Conservation (phyloP, 2,797 vertebrate species). For the Alfaro cultratus region DNA sequence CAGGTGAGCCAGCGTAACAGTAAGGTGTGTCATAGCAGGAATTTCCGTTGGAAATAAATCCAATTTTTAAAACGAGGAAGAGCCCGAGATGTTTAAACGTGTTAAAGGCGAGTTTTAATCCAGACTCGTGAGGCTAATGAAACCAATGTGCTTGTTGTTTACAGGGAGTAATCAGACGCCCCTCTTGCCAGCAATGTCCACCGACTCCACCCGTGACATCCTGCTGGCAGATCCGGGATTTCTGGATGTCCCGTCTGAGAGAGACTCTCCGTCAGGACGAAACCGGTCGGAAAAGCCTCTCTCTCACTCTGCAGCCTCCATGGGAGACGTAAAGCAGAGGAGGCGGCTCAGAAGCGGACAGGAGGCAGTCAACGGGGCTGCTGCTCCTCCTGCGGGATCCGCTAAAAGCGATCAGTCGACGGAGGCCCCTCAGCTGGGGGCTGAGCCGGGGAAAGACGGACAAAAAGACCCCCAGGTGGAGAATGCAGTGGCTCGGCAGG, state of each 20-base stretch:
- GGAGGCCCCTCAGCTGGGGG: not conserved
- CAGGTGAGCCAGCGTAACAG: slow-evolving; percentile 36
- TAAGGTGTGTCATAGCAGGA: slow-evolving; percentile 23
- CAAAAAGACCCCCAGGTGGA: not conserved
- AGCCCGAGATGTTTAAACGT: accelerated
- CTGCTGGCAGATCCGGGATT: slow-evolving; percentile 83
- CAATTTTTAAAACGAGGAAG: not conserved
- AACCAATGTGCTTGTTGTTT: not conserved
- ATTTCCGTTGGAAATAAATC: not conserved
- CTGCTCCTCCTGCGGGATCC: not conserved
- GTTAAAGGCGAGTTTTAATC: slow-evolving; percentile 24
- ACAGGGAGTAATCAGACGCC: not conserved
- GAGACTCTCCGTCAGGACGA: slow-evolving; percentile 16
- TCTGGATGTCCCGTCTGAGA: slow-evolving; percentile 55
- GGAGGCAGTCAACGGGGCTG: not conserved
- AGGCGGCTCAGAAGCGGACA: slow-evolving; percentile 1
- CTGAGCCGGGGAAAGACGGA: not conserved
- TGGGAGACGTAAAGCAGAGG: slow-evolving; percentile 13
- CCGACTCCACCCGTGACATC: slow-evolving; percentile 82
- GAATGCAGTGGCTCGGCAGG: not conserved
- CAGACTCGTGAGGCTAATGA: not conserved
- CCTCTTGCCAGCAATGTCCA: slow-evolving; percentile 71
- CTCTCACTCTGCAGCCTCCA: slow-evolving; percentile 6
- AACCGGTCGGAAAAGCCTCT: slow-evolving; percentile 8
- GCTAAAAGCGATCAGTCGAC: not conserved